Percentiles rank a stretch among this genome's conserved stretches.
These are phyloP conservation scores for Equus przewalskii DNA, from an alignment of 2,113 vertebrate species.

Conservation along the genomic window DNA sequence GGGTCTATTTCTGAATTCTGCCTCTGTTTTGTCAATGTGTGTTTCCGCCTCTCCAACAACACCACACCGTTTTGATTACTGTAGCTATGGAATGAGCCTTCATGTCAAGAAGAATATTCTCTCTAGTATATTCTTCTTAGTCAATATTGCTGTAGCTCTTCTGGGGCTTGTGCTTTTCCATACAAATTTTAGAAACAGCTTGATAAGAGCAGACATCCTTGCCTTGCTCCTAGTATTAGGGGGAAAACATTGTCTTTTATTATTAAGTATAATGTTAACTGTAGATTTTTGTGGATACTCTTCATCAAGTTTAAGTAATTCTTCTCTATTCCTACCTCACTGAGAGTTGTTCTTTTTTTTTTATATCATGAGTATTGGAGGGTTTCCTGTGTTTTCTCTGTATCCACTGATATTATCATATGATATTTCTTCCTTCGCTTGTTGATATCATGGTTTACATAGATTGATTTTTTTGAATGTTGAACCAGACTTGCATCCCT, in stretches of 20 bases:
- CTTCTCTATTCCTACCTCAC: background rate
- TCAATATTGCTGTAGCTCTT: background rate
- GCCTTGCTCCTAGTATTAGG: background rate
- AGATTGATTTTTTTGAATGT: no score
- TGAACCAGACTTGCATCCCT: background rate
- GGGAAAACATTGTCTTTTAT: background rate
- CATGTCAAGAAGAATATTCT: background rate
- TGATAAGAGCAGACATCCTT: background rate
- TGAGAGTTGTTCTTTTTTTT: background rate
- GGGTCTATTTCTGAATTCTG: background rate
- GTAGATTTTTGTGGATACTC: background rate
- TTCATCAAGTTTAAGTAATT: background rate
- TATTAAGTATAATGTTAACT: background rate
- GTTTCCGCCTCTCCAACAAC: background rate
- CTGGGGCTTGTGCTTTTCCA: background rate
- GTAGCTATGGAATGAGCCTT: background rate
- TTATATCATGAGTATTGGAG: no score
- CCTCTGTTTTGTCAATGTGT: background rate
- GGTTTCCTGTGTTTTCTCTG: background rate
- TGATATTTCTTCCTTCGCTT: background rate
- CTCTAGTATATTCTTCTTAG: background rate
- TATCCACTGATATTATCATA: background rate
- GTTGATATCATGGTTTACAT: background rate
- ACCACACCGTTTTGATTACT: background rate
- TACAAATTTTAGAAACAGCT: background rate